These are phyloP conservation scores for Trichomycterus rosablanca DNA, from an alignment of 2,113 vertebrate species.

Conservation along the genomic window DNA sequence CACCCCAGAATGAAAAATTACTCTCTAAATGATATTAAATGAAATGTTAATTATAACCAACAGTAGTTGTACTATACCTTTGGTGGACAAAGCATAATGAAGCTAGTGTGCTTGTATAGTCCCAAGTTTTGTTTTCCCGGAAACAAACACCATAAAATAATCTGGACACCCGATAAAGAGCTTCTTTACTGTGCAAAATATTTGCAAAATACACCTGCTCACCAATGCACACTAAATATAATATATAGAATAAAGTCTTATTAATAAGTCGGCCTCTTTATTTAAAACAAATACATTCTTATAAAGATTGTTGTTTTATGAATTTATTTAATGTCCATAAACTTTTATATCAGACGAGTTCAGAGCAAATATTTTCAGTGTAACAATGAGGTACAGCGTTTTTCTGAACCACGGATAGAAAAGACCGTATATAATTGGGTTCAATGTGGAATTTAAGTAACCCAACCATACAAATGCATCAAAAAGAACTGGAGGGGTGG, in stretches of 20 bases:
- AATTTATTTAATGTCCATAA: constrained; percentile 6
- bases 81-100: too few relatives aligned
- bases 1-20: too few relatives aligned
- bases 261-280: too few relatives aligned
- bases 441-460: constrained; percentile 52
- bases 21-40: too few relatives aligned
- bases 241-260: background rate
- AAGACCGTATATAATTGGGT: constrained; percentile 53
- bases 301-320: too few relatives aligned
- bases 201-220: background rate
- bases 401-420: constrained; percentile 57
- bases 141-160: too few relatives aligned
- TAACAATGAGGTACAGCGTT: constrained; percentile 44
- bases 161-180: too few relatives aligned
- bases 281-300: too few relatives aligned
- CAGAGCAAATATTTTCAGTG: constrained; percentile 45
- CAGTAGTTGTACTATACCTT: too few relatives aligned
- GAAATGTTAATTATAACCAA: too few relatives aligned
- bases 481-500: constrained; percentile 40
- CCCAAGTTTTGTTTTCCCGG: too few relatives aligned
- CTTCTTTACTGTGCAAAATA: background rate
- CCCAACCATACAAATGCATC: constrained; percentile 51
- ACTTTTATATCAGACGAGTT: constrained; percentile 46
- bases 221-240: background rate
- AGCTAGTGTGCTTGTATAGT: too few relatives aligned